Evolutionary conservation across 2,113 vertebrate genomes (phyloP).

Genomic region (Archilochus colubris): DNA sequence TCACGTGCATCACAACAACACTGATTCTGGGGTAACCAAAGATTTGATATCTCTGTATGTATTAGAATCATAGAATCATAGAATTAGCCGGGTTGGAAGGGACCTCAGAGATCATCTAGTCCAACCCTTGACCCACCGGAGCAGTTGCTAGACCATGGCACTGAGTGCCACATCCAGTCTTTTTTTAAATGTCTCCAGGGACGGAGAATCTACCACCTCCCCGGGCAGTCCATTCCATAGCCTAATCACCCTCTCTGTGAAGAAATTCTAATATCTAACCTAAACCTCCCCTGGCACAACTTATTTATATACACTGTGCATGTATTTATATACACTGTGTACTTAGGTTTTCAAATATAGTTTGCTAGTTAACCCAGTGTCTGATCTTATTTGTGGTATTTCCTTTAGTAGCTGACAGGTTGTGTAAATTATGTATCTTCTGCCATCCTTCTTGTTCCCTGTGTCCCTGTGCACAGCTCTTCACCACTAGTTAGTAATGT

Average conservation of each 20-base stretch:
- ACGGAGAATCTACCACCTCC: no score
- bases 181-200: no score
- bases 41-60: fast-evolving
- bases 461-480: not conserved
- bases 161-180: no score
- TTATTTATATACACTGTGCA: not conserved
- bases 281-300: no score
- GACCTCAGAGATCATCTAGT: no score
- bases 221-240: no score
- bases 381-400: not conserved
- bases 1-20: not conserved
- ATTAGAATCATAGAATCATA: no score
- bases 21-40: not conserved
- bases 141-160: no score
- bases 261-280: no score
- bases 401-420: not conserved
- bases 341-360: fast-evolving
- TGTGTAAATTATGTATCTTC: not conserved
- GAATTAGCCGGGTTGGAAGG: no score
- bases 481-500: not conserved
- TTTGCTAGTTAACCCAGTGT: not conserved
- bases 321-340: not conserved
- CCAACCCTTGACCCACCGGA: no score
- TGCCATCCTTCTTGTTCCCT: not conserved
- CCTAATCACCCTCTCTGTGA: no score